Percentiles rank a stretch among this genome's conserved stretches.
Evolutionary conservation across 2,797 vertebrate genomes (phyloP).

Genomic region (Linurgus olivaceus): DNA sequence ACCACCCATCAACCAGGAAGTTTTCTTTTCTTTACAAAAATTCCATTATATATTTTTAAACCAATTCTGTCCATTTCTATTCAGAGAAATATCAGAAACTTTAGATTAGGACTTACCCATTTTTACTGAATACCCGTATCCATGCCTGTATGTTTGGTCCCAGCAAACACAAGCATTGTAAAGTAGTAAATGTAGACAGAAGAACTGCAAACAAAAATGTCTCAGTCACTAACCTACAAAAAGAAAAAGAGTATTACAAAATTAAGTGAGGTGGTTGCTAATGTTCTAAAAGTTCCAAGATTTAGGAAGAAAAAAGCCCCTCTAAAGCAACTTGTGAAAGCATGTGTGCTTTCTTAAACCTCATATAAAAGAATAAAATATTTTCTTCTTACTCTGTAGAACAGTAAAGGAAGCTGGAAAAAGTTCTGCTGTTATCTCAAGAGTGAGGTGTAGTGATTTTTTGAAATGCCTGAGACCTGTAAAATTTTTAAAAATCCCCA

Average conservation of each 20-base stretch:
- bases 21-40: not conserved
- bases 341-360: not conserved
- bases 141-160: conserved; percentile 93
- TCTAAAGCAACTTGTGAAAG: not conserved
- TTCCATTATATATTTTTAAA: not conserved
- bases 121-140: conserved; percentile 94
- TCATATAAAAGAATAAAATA: not conserved
- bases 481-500: not conserved
- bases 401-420: not conserved
- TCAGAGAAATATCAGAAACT: not conserved
- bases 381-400: not conserved
- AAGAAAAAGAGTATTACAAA: not conserved
- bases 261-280: not conserved
- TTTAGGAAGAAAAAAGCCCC: not conserved
- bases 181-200: conserved; percentile 89
- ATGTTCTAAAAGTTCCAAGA: not conserved
- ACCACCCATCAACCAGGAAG: not conserved
- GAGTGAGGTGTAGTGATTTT: not conserved
- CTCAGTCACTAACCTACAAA: conserved; percentile 85
- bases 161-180: conserved; percentile 90
- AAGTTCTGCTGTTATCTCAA: not conserved
- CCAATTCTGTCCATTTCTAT: not conserved
- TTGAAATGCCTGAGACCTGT: not conserved
- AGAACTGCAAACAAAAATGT: conserved; percentile 91
- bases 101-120: conserved; percentile 81